These are phyloP conservation scores for Troilus luridus DNA, from an alignment of 2,888 invertebrate species.

Conservation along the genomic window DNA sequence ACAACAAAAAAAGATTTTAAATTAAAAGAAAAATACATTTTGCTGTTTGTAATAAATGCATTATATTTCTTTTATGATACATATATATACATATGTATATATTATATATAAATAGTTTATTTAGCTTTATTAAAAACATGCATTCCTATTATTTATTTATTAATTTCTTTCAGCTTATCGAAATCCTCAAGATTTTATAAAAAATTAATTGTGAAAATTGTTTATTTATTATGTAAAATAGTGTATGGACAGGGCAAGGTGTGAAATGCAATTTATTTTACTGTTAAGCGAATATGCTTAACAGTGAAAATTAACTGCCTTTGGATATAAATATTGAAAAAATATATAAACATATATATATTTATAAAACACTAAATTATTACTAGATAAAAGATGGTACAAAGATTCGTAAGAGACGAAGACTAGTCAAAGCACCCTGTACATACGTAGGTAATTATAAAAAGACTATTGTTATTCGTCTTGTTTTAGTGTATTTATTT, in stretches of 20 bases:
- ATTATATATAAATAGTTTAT: conserved; percentile 32
- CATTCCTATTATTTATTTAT: conserved; percentile 42
- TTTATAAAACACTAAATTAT: conserved; percentile 41
- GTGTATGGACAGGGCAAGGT: conserved; percentile 47
- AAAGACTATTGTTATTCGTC: conserved; percentile 59
- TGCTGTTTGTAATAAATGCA: conserved; percentile 48
- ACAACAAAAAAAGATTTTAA: not conserved
- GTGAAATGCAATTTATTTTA: conserved; percentile 32
- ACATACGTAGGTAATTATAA: conserved; percentile 41
- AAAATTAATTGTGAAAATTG: conserved; percentile 30
- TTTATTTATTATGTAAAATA: conserved; percentile 37
- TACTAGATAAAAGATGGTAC: conserved; percentile 28
- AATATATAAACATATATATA: not conserved
- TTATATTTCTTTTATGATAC: conserved; percentile 53
- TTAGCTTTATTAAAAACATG: conserved; percentile 36
- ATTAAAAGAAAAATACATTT: conserved; percentile 18
- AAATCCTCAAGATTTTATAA: conserved; percentile 28
- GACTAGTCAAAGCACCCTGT: conserved; percentile 57
- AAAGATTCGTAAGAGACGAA: conserved; percentile 29
- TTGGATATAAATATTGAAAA: conserved; percentile 6
- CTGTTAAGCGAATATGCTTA: not conserved
- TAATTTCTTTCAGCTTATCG: not conserved
- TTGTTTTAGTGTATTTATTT: conserved; percentile 63
- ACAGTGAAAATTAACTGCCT: conserved; percentile 24
- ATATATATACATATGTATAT: conserved; percentile 44